A percentile compares a stretch with the other conserved stretches of the same genome.
These are phyloP conservation scores for Nannoperca australis DNA, from an alignment of 2,797 vertebrate species.

Conservation along the genomic window DNA sequence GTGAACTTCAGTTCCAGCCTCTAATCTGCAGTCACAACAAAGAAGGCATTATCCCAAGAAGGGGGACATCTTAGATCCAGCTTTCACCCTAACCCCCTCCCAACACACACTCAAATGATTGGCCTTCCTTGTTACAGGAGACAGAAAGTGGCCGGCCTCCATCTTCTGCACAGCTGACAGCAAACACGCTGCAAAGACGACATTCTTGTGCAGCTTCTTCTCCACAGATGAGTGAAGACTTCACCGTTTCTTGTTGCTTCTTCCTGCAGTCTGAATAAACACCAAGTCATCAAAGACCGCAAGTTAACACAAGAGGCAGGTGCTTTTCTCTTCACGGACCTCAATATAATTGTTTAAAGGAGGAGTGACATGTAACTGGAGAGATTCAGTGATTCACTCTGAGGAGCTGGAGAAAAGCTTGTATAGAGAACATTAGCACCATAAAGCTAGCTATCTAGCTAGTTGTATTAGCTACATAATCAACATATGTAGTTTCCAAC, in stretches of 20 bases:
- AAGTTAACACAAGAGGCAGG: background rate
- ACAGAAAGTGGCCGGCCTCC: constrained; percentile 5
- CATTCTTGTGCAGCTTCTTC: constrained; percentile 30
- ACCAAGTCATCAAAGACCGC: background rate
- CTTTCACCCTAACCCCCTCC: constrained; percentile 20
- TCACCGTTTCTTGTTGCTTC: background rate
- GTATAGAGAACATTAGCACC: too few relatives aligned
- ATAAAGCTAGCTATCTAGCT: too few relatives aligned
- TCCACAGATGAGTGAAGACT: constrained; percentile 19
- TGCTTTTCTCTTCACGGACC: background rate
- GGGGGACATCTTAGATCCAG: constrained; percentile 66
- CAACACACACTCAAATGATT: constrained; percentile 69
- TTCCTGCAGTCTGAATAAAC: background rate
- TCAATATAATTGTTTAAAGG: too few relatives aligned
- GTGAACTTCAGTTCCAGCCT: constrained; percentile 82
- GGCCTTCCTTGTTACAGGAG: constrained; percentile 76
- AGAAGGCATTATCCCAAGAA: constrained; percentile 62
- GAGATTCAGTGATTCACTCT: background rate
- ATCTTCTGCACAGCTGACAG: constrained; percentile 20
- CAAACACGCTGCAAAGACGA: background rate
- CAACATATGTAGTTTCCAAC: too few relatives aligned
- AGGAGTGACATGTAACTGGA: too few relatives aligned
- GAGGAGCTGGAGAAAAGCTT: too few relatives aligned
- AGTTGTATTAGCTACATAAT: too few relatives aligned
- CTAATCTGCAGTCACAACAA: constrained; percentile 80